Percentiles rank a stretch among this genome's conserved stretches.
Conservation (phyloP, 1,140 invertebrate species). For the Heterodera schachtii region DNA sequence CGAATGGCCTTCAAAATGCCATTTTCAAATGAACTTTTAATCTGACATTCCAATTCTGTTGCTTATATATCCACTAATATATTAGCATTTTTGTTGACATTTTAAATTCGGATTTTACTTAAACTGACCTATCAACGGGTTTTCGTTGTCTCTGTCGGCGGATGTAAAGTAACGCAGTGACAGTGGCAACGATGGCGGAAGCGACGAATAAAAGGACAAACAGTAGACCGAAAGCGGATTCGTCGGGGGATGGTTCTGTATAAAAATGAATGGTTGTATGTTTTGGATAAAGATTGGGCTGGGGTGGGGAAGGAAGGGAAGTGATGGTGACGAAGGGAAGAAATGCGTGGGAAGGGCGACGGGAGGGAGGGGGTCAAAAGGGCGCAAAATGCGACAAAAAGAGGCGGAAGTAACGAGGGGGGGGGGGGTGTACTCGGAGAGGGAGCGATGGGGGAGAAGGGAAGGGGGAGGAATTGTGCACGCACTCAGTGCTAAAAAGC, state of each 20-base stretch:
- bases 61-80: too few relatives aligned
- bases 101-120: too few relatives aligned
- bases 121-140: background rate
- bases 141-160: background rate
- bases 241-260: conserved; percentile 3
- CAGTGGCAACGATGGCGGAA: background rate
- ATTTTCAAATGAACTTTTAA: too few relatives aligned
- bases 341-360: background rate
- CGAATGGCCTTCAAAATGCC: too few relatives aligned
- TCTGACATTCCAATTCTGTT: too few relatives aligned
- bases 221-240: conserved; percentile 12
- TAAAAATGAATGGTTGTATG: background rate
- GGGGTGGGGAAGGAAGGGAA: conserved; percentile 1
- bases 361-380: background rate
- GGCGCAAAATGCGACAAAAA: background rate
- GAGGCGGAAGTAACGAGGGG: background rate
- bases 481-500: too few relatives aligned
- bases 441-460: too few relatives aligned
- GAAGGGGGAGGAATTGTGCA: too few relatives aligned
- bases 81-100: too few relatives aligned
- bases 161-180: background rate
- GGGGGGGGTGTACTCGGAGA: too few relatives aligned
- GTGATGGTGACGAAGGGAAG: background rate
- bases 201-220: conserved; percentile 9
- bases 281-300: background rate